A percentile compares a stretch with the other conserved stretches of the same genome.
These are phyloP conservation scores for Azemiops feae DNA, from an alignment of 2,113 vertebrate genomes.

Conservation along the genomic window DNA sequence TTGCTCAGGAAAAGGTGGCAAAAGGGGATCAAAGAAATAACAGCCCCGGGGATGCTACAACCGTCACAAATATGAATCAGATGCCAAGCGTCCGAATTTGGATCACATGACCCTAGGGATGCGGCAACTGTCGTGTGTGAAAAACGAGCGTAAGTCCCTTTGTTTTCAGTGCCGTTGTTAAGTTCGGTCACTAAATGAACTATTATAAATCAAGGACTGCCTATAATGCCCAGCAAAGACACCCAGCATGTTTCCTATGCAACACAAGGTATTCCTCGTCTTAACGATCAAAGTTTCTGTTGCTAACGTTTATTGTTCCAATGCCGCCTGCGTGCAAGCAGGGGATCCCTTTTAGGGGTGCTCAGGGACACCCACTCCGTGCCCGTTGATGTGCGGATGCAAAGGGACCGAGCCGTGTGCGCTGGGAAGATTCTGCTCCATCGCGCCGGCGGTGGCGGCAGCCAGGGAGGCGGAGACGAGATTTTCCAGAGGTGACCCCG, in stretches of 20 bases:
- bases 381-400: slow-evolving; percentile 81
- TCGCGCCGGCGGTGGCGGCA: slow-evolving; percentile 29
- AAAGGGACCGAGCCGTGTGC: slow-evolving; percentile 69
- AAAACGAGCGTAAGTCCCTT: neutral
- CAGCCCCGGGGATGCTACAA: no score
- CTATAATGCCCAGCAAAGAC: neutral
- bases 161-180: neutral
- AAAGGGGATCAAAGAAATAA: no score
- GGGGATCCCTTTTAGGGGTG: slow-evolving; percentile 65
- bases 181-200: neutral
- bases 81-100: no score
- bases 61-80: neutral
- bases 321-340: neutral
- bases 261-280: no score
- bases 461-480: slow-evolving; percentile 71
- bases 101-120: no score
- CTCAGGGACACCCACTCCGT: slow-evolving; percentile 70
- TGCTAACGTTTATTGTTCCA: neutral
- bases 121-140: neutral
- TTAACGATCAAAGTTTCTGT: neutral
- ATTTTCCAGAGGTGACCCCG: slow-evolving; percentile 73
- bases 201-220: neutral
- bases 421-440: slow-evolving; percentile 57
- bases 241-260: no score
- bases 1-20: no score